phyloP scores from a whole-genome alignment of 2,797 vertebrate genomes.

The Cephalopachus bancanus region DNA sequence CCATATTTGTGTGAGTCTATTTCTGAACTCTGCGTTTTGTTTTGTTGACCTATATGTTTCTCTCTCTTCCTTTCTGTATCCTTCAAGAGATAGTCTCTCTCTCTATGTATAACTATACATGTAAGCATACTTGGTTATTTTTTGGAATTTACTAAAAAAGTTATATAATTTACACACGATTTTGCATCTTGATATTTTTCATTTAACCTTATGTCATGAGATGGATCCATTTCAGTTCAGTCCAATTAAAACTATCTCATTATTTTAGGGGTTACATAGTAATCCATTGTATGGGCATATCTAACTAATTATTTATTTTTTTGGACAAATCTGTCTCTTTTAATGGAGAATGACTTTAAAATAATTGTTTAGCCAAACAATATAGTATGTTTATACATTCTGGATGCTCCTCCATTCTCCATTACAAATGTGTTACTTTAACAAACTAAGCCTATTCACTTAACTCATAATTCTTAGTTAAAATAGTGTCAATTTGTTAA shows the following conservation, averaged over 20 bases:
- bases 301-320: background rate
- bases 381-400: too few relatives aligned
- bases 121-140: background rate
- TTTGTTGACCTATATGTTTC: background rate
- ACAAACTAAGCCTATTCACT: too few relatives aligned
- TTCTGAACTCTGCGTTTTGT: conserved; percentile 47
- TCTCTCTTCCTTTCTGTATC: background rate
- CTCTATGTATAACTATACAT: background rate
- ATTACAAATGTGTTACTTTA: too few relatives aligned
- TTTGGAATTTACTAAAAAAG: conserved; percentile 17
- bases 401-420: too few relatives aligned
- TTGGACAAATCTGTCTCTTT: background rate
- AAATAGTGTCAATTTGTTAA: too few relatives aligned
- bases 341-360: background rate
- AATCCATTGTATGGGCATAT: background rate
- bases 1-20: background rate
- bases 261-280: background rate
- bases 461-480: too few relatives aligned
- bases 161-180: background rate
- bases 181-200: background rate
- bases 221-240: background rate
- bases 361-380: background rate
- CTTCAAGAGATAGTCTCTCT: background rate
- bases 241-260: conserved; percentile 39
- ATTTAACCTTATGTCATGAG: conserved; percentile 8